phyloP scores from a whole-genome alignment of 2,113 vertebrate species.

The Hirundichthys speculiger region DNA sequence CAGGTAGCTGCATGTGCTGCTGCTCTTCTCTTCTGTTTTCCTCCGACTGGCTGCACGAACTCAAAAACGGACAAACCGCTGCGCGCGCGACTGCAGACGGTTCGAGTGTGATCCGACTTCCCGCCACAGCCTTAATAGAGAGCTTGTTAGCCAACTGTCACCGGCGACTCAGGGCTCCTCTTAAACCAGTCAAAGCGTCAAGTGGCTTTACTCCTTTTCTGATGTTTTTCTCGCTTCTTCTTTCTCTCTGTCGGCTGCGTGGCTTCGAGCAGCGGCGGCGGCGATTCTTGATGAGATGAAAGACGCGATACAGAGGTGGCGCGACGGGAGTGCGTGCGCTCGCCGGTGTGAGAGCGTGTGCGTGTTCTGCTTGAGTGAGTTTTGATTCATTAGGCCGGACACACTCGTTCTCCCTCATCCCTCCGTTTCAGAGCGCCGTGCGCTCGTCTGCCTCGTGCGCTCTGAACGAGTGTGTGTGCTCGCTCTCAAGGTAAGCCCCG shows the following conservation, averaged over 20 bases:
- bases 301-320: conserved; percentile 22
- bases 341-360: conserved; percentile 4
- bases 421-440: conserved; percentile 32
- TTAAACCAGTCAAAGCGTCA: conserved; percentile 68
- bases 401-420: conserved; percentile 42
- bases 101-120: background rate
- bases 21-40: conserved; percentile 20
- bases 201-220: conserved; percentile 51
- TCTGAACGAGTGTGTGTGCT: conserved; percentile 40
- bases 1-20: conserved; percentile 55
- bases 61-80: background rate
- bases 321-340: conserved; percentile 13
- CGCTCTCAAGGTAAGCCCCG: conserved; percentile 65
- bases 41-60: background rate
- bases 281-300: conserved; percentile 54
- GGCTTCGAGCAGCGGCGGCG: conserved; percentile 19
- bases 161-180: conserved; percentile 46
- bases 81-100: background rate
- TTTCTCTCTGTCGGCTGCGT: conserved; percentile 16
- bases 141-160: conserved; percentile 62
- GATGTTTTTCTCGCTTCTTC: conserved; percentile 10
- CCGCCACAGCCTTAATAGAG: conserved; percentile 15
- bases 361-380: conserved; percentile 42
- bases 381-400: conserved; percentile 70
- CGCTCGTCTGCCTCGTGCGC: conserved; percentile 24